Conservation (phyloP, 2,888 invertebrate genomes). For the Alloscopus bannaensis region DNA sequence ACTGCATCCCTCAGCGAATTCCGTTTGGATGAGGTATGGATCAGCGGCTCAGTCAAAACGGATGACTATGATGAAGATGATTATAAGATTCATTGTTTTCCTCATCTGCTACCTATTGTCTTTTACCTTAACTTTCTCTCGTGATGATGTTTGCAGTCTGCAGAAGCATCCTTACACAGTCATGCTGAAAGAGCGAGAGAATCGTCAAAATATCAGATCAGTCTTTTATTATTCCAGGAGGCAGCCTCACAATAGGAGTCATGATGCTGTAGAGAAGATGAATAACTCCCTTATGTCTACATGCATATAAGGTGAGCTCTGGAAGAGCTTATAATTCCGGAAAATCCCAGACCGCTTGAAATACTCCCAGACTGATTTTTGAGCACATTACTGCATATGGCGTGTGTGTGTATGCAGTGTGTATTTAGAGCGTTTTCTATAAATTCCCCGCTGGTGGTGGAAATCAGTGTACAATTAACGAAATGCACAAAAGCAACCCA, state of each 20-base stretch:
- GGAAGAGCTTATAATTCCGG: background rate
- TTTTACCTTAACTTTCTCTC: slow-evolving; percentile 47
- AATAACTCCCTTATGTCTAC: slow-evolving; percentile 52
- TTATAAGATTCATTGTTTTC: slow-evolving; percentile 64
- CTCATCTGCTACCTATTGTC: slow-evolving; percentile 60
- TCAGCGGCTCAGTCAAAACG: slow-evolving; percentile 58
- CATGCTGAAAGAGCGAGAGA: slow-evolving; percentile 12
- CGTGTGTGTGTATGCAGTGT: too few species aligned
- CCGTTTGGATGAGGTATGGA: slow-evolving; percentile 47
- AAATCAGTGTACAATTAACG: slow-evolving; percentile 42
- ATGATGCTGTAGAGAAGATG: slow-evolving; percentile 39
- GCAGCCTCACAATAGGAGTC: slow-evolving; percentile 50
- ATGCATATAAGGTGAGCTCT: background rate
- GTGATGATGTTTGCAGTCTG: slow-evolving; percentile 44
- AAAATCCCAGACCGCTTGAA: background rate
- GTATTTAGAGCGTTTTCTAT: too few species aligned
- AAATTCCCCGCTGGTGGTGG: too few species aligned
- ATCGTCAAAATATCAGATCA: slow-evolving; percentile 57
- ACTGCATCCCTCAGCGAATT: background rate
- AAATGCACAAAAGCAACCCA: slow-evolving; percentile 43
- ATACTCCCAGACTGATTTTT: background rate
- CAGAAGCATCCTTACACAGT: slow-evolving; percentile 1
- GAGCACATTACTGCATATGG: too few species aligned
- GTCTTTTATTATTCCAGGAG: slow-evolving; percentile 55
- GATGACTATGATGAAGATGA: slow-evolving; percentile 50